Conservation (phyloP, 1,140 invertebrate genomes). For the Bathynomus jamesi region DNA sequence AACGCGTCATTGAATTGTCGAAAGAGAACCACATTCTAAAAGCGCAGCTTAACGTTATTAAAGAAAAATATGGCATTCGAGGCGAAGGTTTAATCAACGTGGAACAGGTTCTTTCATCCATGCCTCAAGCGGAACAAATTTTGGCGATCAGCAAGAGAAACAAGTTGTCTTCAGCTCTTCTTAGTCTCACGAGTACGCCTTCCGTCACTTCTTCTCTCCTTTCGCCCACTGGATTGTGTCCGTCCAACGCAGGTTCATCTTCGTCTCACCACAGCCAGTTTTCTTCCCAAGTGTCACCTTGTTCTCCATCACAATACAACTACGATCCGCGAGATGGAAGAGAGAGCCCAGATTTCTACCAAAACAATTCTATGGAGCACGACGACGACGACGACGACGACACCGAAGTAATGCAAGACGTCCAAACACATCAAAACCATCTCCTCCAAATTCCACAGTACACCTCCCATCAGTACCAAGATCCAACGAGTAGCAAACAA, state of each 20-base stretch:
- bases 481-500: constrained; percentile 4
- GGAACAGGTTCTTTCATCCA: constrained; percentile 73
- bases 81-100: constrained; percentile 75
- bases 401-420: neutral
- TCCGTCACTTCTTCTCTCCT: constrained; percentile 29
- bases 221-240: constrained; percentile 6
- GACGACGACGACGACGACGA: neutral
- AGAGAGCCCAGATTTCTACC: constrained; percentile 15
- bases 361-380: neutral
- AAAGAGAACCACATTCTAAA: constrained; percentile 90
- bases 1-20: constrained; percentile 83
- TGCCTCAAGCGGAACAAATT: constrained; percentile 72
- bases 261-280: constrained; percentile 42
- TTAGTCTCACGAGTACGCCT: constrained; percentile 18
- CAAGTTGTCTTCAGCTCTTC: constrained; percentile 46
- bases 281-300: constrained; percentile 7
- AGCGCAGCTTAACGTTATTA: constrained; percentile 82
- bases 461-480: constrained; percentile 11
- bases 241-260: neutral
- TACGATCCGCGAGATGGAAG: constrained; percentile 2
- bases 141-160: constrained; percentile 69
- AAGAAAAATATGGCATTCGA: constrained; percentile 85
- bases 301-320: constrained; percentile 20
- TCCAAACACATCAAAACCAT: neutral
- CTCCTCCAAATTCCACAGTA: neutral